These are phyloP conservation scores for Crenichthys baileyi DNA, from an alignment of 2,797 vertebrate species.

Conservation along the genomic window DNA sequence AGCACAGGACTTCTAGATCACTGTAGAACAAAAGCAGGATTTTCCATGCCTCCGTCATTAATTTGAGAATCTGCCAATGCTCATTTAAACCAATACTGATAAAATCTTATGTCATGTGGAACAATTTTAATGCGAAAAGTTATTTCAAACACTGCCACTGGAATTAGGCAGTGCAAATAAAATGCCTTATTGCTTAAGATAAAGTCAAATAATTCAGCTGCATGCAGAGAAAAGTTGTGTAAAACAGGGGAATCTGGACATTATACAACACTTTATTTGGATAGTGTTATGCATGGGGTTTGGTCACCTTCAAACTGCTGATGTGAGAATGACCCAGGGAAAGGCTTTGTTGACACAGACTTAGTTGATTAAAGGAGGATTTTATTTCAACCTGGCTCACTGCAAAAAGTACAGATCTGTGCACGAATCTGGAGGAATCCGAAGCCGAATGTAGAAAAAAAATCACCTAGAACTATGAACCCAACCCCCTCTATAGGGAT, in stretches of 20 bases:
- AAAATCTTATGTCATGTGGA: neutral
- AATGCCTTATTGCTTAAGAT: neutral
- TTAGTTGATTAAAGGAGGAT: too few relatives aligned
- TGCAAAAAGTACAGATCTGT: too few relatives aligned
- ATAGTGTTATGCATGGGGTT: neutral
- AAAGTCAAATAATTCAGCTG: neutral
- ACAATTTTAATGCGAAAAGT: neutral
- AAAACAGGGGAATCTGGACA: neutral
- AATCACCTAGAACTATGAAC: too few relatives aligned
- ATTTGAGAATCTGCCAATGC: neutral
- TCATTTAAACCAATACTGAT: neutral
- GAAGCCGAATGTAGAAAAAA: too few relatives aligned
- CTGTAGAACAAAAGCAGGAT: too few relatives aligned
- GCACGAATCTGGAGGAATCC: too few relatives aligned
- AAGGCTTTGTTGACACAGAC: too few relatives aligned
- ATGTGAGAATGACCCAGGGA: too few relatives aligned
- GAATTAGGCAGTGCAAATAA: neutral
- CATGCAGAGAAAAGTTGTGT: neutral
- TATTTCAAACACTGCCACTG: neutral
- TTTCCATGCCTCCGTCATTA: neutral
- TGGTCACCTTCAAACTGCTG: too few relatives aligned
- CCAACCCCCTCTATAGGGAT: too few relatives aligned
- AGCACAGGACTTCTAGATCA: too few relatives aligned
- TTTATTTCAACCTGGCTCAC: too few relatives aligned
- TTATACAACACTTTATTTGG: constrained; percentile 31